Evolutionary conservation across 2,113 vertebrate genomes (phyloP).

Genomic region (Coptodon bakossiorum): DNA sequence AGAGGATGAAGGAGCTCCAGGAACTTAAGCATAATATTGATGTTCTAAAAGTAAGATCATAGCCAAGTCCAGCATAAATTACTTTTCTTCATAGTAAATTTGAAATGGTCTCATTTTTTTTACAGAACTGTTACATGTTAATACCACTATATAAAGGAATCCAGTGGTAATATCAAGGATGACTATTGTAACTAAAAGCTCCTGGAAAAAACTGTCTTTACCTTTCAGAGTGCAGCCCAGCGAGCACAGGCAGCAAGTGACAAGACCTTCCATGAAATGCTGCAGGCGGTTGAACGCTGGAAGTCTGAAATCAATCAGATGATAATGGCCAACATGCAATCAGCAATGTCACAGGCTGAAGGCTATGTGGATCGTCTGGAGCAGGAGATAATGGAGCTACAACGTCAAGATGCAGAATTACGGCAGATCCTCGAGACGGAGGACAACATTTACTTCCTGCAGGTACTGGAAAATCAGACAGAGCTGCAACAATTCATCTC

Average conservation of each 20-base stretch:
- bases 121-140: not conserved
- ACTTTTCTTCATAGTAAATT: not conserved
- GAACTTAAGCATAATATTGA: conserved; percentile 74
- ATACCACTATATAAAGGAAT: not conserved
- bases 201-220: not conserved
- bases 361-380: conserved; percentile 71
- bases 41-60: conserved; percentile 65
- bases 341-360: conserved; percentile 71
- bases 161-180: not conserved
- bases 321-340: conserved; percentile 71
- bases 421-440: conserved; percentile 73
- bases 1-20: conserved; percentile 74
- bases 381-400: conserved; percentile 73
- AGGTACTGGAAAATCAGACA: conserved; percentile 44
- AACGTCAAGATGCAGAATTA: conserved; percentile 66
- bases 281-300: conserved; percentile 73
- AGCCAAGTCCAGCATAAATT: not conserved
- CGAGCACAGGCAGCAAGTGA: conserved; percentile 68
- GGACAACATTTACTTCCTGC: conserved; percentile 76
- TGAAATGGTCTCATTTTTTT: not conserved
- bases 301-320: conserved; percentile 72
- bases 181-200: not conserved
- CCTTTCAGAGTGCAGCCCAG: conserved; percentile 60
- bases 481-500: not conserved
- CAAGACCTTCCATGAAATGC: conserved; percentile 75